phyloP scores from a whole-genome alignment of 2,113 vertebrate species.

The Chaetodon trifascialis region DNA sequence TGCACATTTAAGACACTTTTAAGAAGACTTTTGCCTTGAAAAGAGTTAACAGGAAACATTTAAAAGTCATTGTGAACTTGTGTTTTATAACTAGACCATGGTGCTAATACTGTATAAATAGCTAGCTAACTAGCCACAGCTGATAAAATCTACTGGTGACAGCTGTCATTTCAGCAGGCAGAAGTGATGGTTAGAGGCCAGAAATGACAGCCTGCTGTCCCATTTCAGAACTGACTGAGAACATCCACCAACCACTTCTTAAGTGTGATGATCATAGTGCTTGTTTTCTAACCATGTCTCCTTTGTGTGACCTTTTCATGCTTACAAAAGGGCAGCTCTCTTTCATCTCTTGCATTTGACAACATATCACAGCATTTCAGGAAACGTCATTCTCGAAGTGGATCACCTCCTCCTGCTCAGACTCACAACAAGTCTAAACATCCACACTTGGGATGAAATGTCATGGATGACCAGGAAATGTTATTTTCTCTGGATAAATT shows the following conservation, averaged over 20 bases:
- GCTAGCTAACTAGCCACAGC: neutral
- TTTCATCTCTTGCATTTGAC: neutral
- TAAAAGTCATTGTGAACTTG: neutral
- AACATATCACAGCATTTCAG: slow-evolving; percentile 7
- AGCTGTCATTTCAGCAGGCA: neutral
- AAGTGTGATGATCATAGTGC: neutral
- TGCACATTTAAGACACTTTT: too few relatives aligned
- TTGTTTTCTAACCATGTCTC: neutral
- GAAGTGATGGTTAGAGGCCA: too few relatives aligned
- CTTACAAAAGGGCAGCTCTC: neutral
- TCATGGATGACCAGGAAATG: slow-evolving; percentile 33
- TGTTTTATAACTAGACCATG: neutral
- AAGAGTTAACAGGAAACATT: neutral
- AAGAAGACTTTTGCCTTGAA: too few relatives aligned
- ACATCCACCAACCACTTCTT: too few relatives aligned
- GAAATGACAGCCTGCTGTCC: neutral
- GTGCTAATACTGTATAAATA: neutral
- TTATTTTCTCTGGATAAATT: neutral
- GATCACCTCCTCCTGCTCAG: neutral
- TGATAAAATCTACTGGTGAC: neutral
- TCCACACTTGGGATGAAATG: neutral
- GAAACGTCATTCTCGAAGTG: neutral
- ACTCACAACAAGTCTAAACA: neutral
- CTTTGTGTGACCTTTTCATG: neutral
- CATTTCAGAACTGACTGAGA: neutral